A percentile compares a stretch with the other conserved stretches of the same genome.
These are phyloP conservation scores for Stercorarius parasiticus DNA, from an alignment of 2,113 vertebrate species.

Conservation along the genomic window DNA sequence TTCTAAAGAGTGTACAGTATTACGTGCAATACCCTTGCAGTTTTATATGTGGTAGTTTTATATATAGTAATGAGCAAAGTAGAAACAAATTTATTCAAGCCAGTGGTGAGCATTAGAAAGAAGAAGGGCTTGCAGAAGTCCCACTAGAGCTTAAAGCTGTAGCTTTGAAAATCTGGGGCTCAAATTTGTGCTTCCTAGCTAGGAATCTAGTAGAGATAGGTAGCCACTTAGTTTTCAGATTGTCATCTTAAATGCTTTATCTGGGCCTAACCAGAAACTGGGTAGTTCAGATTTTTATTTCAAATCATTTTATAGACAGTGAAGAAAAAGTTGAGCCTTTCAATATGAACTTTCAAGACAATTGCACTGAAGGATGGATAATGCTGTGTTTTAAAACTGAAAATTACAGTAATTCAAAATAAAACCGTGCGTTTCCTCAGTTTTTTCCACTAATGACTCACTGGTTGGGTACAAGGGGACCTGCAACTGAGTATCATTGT, in stretches of 20 bases:
- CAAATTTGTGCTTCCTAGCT: background rate
- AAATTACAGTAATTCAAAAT: background rate
- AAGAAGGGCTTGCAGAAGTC: background rate
- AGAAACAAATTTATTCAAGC: background rate
- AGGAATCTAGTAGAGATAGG: background rate
- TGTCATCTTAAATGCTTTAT: background rate
- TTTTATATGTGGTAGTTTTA: background rate
- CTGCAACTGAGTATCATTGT: background rate
- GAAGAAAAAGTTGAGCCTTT: background rate
- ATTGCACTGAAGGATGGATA: background rate
- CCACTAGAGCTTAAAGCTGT: background rate
- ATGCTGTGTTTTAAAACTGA: background rate
- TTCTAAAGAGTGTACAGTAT: background rate
- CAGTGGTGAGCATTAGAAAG: background rate
- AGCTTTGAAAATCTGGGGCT: background rate
- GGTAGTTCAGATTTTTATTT: background rate
- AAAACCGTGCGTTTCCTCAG: background rate
- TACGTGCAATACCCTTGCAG: fast-evolving
- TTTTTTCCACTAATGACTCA: background rate
- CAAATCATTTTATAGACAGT: background rate
- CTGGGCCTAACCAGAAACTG: background rate
- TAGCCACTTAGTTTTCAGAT: background rate
- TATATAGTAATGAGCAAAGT: background rate
- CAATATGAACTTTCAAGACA: background rate
- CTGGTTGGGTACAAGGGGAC: background rate